phyloP scores from a whole-genome alignment of 2,797 vertebrate species.

The Lepilemur ruficaudatus region DNA sequence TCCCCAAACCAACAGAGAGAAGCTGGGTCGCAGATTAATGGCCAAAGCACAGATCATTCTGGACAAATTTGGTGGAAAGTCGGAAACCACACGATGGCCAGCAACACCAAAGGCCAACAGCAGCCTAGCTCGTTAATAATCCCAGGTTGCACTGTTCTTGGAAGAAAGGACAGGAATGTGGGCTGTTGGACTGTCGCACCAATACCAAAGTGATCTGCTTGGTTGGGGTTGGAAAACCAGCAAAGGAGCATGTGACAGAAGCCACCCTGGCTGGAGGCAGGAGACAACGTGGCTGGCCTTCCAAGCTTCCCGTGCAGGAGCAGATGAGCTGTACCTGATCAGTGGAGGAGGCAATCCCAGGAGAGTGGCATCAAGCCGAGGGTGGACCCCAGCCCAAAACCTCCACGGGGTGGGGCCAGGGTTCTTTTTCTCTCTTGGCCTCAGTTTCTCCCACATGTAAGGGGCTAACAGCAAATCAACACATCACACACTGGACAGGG shows the following conservation, averaged over 20 bases:
- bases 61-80: constrained; percentile 85
- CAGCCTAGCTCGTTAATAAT: constrained; percentile 23
- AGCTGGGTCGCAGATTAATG: constrained; percentile 92
- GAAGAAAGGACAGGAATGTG: constrained; percentile 47
- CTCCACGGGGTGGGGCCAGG: too few species aligned
- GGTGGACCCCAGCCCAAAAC: background rate
- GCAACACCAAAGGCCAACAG: constrained; percentile 75
- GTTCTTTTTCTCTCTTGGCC: background rate
- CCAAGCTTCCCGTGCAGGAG: background rate
- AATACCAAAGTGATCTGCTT: background rate
- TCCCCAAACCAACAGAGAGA: constrained; percentile 83
- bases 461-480: background rate
- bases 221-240: background rate
- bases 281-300: fast-evolving
- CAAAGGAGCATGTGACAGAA: background rate
- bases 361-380: background rate
- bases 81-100: constrained; percentile 82
- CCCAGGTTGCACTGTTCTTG: constrained; percentile 28
- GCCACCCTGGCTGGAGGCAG: background rate
- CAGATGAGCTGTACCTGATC: background rate
- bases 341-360: background rate
- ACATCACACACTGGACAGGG: background rate
- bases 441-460: background rate
- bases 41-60: constrained; percentile 89
- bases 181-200: constrained; percentile 52